Evolutionary conservation across 1,140 invertebrate genomes (phyloP).

Genomic region (Magallana gigas): DNA sequence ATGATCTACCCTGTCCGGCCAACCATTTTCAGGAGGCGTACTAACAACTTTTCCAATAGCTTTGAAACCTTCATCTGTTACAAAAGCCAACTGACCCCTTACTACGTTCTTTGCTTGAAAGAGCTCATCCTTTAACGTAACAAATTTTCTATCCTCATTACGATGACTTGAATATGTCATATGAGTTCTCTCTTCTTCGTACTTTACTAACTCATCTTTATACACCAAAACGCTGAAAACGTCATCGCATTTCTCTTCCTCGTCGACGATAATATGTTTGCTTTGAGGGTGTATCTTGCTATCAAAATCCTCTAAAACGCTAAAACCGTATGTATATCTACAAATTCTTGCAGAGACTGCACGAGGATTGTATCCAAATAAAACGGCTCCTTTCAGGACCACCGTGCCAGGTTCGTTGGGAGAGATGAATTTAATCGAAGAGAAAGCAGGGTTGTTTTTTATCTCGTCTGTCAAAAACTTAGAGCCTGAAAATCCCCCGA

Average conservation of each 20-base stretch:
- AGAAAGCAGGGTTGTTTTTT: not conserved
- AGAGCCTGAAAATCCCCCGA: conserved; percentile 34
- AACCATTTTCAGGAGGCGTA: not conserved
- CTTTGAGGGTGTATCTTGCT: not conserved
- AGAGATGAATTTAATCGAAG: not conserved
- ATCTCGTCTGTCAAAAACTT: not conserved
- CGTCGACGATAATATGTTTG: not conserved
- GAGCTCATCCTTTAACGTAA: not conserved
- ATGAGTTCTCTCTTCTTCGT: conserved; percentile 7
- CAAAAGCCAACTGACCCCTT: not conserved
- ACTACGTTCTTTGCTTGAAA: not conserved
- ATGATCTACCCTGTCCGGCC: not conserved
- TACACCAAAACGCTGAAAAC: not conserved
- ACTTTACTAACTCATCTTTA: not conserved
- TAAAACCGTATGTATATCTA: conserved; percentile 18
- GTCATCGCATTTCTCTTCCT: not conserved
- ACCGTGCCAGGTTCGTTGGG: not conserved
- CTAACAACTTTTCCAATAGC: not conserved
- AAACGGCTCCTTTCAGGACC: conserved; percentile 23
- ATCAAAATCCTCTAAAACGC: not conserved
- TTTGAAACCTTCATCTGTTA: not conserved
- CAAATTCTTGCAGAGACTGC: not conserved
- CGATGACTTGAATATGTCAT: not conserved
- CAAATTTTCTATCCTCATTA: not conserved
- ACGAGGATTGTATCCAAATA: conserved; percentile 10